Evolutionary conservation across 2,113 vertebrate genomes (phyloP).

Genomic region (Tauraco erythrolophus): DNA sequence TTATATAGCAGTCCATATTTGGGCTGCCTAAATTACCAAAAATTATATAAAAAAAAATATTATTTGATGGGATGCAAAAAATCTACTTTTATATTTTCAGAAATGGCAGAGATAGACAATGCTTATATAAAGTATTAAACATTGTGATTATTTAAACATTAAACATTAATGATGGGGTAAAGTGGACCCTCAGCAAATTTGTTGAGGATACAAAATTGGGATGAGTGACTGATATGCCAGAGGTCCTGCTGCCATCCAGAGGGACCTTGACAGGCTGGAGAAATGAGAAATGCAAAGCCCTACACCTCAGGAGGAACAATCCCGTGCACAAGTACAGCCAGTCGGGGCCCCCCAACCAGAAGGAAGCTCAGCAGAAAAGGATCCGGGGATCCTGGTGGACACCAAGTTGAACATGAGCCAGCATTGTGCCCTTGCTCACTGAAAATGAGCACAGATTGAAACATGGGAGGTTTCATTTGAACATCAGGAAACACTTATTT

Average conservation of each 20-base stretch:
- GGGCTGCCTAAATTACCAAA: not conserved
- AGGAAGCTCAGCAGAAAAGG: not conserved
- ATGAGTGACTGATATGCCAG: not conserved
- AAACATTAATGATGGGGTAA: not conserved
- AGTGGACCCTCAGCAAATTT: not conserved
- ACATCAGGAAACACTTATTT: not conserved
- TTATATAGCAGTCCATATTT: not conserved
- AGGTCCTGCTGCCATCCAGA: not conserved
- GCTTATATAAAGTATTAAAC: not conserved
- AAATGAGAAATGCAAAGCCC: not conserved
- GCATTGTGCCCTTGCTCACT: not conserved
- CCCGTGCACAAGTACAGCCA: no score
- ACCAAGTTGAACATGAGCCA: not conserved
- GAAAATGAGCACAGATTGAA: not conserved
- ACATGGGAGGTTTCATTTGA: not conserved
- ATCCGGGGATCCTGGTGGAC: not conserved
- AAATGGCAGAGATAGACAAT: not conserved
- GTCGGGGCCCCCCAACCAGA: not conserved
- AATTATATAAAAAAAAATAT: not conserved
- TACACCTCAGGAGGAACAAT: not conserved
- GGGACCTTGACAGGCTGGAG: not conserved
- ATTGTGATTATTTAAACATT: not conserved
- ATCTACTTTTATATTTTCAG: not conserved
- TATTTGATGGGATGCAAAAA: not conserved
- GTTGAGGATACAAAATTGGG: not conserved